Evolutionary conservation across 2,113 vertebrate species (phyloP).

Genomic region (rat (Rattus norvegicus)): DNA sequence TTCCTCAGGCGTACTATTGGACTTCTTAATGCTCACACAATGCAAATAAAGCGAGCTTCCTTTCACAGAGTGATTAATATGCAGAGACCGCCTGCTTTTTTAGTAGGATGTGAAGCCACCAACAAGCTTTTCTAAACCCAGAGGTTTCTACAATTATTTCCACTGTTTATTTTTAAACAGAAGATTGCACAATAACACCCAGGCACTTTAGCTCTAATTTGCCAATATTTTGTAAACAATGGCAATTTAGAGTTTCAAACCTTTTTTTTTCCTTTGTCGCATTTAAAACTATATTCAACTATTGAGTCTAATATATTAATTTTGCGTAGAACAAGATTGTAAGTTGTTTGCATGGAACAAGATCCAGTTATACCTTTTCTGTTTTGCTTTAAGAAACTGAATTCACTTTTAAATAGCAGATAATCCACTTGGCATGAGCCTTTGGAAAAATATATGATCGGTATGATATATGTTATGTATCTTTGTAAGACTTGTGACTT

Average conservation of each 20-base stretch:
- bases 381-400: not conserved
- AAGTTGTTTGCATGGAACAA: not conserved
- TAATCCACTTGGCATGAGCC: not conserved
- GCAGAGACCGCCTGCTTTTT: slow-evolving; percentile 85
- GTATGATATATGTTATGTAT: not conserved
- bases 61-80: slow-evolving; percentile 89
- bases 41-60: slow-evolving; percentile 86
- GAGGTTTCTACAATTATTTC: slow-evolving; percentile 83
- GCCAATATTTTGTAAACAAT: slow-evolving; percentile 85
- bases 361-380: not conserved
- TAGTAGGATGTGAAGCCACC: slow-evolving; percentile 82
- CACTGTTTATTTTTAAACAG: slow-evolving; percentile 82
- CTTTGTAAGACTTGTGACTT: slow-evolving; percentile 28
- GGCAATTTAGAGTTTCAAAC: slow-evolving; percentile 72
- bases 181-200: slow-evolving; percentile 79
- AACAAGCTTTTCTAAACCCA: slow-evolving; percentile 81
- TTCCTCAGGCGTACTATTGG: slow-evolving; percentile 81
- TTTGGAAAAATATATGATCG: slow-evolving; percentile 37
- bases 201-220: slow-evolving; percentile 75
- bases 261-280: slow-evolving; percentile 65
- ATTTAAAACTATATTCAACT: slow-evolving; percentile 60
- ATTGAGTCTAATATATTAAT: slow-evolving; percentile 22
- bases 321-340: slow-evolving; percentile 17
- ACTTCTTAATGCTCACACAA: slow-evolving; percentile 85
- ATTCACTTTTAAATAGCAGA: slow-evolving; percentile 49